These are phyloP conservation scores for Eristalinus aeneus DNA, from an alignment of 2,888 invertebrate species.

Conservation along the genomic window DNA sequence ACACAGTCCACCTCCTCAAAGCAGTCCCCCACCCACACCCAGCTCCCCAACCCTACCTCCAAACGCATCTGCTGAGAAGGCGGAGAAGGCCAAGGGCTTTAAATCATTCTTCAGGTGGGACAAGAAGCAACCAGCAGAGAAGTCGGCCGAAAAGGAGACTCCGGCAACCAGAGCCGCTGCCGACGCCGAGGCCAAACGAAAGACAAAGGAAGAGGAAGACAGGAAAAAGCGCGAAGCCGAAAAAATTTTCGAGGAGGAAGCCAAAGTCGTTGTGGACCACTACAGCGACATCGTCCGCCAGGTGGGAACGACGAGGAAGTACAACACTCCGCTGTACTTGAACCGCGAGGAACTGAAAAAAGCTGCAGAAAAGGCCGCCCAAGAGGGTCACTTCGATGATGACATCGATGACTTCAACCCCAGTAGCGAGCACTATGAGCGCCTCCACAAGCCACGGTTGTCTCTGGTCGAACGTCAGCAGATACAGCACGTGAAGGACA, in stretches of 20 bases:
- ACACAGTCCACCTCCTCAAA: constrained; percentile 10
- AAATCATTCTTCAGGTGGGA: constrained; percentile 79
- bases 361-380: constrained; percentile 82
- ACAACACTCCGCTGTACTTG: constrained; percentile 82
- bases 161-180: not conserved
- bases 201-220: constrained; percentile 76
- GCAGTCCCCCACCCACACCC: not conserved
- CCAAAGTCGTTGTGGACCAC: constrained; percentile 88
- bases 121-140: constrained; percentile 76
- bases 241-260: constrained; percentile 82
- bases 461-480: constrained; percentile 79
- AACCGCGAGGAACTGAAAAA: constrained; percentile 85
- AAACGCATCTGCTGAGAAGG: constrained; percentile 51
- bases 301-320: constrained; percentile 82
- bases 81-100: constrained; percentile 77
- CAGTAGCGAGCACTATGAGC: constrained; percentile 59
- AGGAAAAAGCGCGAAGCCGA: constrained; percentile 76
- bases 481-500: constrained; percentile 76
- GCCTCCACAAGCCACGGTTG: constrained; percentile 76
- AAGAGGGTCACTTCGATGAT: constrained; percentile 72
- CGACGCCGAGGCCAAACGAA: constrained; percentile 80
- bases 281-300: constrained; percentile 90
- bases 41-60: constrained; percentile 28
- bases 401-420: constrained; percentile 69
- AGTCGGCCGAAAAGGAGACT: constrained; percentile 70